Conservation (phyloP, 2,888 invertebrate species). For the Pinctada fucata region DNA sequence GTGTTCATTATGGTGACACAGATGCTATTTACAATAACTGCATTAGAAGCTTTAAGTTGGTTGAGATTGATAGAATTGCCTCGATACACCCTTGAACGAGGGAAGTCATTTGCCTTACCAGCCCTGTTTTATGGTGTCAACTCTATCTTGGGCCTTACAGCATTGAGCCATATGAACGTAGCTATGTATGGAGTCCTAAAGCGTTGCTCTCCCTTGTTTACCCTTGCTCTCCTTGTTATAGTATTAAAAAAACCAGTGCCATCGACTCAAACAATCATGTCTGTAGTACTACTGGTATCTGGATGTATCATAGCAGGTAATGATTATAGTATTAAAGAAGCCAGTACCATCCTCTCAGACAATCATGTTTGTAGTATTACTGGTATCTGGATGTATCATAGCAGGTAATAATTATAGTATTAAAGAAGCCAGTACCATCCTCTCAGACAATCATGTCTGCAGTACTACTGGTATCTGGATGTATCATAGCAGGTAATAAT, state of each 20-base stretch:
- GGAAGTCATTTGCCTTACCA: constrained; percentile 77
- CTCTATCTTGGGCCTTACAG: constrained; percentile 78
- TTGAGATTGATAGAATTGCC: constrained; percentile 68
- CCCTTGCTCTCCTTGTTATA: constrained; percentile 74
- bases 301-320: constrained; percentile 78
- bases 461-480: constrained; percentile 75
- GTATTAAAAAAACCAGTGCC: constrained; percentile 75
- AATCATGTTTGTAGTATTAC: not conserved
- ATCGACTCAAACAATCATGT: constrained; percentile 63
- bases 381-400: not conserved
- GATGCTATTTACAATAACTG: constrained; percentile 76
- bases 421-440: constrained; percentile 74
- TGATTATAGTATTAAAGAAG: constrained; percentile 10
- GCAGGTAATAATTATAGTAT: constrained; percentile 70
- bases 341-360: not conserved
- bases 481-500: constrained; percentile 77
- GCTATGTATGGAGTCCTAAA: constrained; percentile 80
- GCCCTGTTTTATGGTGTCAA: constrained; percentile 78
- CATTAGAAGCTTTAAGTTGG: constrained; percentile 74
- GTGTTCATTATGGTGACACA: constrained; percentile 79
- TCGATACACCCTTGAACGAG: constrained; percentile 76
- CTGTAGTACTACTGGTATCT: constrained; percentile 74
- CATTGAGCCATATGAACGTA: constrained; percentile 79
- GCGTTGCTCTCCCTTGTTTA: constrained; percentile 77
- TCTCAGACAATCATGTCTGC: constrained; percentile 70